A percentile compares a stretch with the other conserved stretches of the same genome.
phyloP scores from a whole-genome alignment of 2,113 vertebrate species.

The Stercorarius parasiticus region DNA sequence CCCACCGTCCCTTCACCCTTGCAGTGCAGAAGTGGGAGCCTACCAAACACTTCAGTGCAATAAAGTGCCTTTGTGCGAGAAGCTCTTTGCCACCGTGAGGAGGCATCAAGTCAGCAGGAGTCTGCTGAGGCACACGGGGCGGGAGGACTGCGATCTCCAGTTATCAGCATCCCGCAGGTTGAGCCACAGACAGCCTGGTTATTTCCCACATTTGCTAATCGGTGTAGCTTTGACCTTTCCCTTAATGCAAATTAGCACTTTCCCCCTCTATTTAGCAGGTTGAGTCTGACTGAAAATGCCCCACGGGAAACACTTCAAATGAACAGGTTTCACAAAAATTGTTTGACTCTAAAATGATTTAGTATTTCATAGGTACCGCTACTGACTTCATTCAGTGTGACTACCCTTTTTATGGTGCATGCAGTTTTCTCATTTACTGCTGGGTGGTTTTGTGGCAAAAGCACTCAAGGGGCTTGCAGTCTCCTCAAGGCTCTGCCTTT shows the following conservation, averaged over 20 bases:
- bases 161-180: neutral
- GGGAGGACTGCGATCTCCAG: neutral
- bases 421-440: conserved; percentile 10
- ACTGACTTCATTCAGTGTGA: neutral
- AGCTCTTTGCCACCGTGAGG: neutral
- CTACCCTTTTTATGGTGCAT: neutral
- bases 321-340: neutral
- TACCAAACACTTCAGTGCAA: neutral
- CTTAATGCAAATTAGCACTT: neutral
- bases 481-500: neutral
- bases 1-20: neutral
- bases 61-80: neutral
- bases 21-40: neutral
- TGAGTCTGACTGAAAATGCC: neutral
- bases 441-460: conserved; percentile 9
- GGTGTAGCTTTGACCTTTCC: neutral
- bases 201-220: neutral
- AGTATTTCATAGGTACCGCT: neutral
- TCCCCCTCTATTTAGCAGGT: neutral
- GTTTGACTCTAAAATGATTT: neutral
- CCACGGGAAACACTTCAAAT: neutral
- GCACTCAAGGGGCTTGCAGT: neutral
- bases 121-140: rapidly evolving
- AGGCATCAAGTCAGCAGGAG: neutral
- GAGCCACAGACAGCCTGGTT: neutral